phyloP scores from a whole-genome alignment of 2,888 invertebrate genomes.

The Andrena haemorrhoa region DNA sequence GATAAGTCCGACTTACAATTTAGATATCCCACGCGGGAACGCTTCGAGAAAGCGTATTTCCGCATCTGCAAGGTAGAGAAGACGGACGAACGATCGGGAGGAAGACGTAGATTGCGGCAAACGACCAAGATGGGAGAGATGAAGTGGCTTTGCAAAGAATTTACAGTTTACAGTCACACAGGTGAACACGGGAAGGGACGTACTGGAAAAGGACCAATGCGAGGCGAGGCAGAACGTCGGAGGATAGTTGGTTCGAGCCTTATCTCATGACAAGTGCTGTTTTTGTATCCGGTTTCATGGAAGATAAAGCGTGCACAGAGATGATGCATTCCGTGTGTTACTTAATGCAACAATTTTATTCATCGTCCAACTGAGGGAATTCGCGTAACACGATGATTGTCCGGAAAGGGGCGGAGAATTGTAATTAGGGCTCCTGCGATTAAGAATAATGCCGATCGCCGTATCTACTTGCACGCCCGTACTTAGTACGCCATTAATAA shows the following conservation, averaged over 20 bases:
- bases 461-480: conserved; percentile 23
- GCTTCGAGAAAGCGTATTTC: not conserved
- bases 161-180: conserved; percentile 9
- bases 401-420: conserved; percentile 43
- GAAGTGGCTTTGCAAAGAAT: conserved; percentile 8
- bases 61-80: not conserved
- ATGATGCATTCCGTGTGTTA: conserved; percentile 23
- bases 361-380: conserved; percentile 1
- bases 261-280: conserved; percentile 6
- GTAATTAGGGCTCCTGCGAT: conserved; percentile 32
- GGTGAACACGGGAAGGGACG: conserved; percentile 2
- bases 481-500: conserved; percentile 34
- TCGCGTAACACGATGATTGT: conserved; percentile 14
- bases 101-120: not conserved
- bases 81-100: not conserved
- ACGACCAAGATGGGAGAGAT: not conserved
- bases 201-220: not conserved
- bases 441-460: conserved; percentile 37
- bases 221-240: not conserved
- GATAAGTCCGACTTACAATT: conserved; percentile 39
- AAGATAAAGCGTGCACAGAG: conserved; percentile 15
- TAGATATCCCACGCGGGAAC: conserved; percentile 19
- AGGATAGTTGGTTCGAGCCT: not conserved
- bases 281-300: conserved; percentile 33
- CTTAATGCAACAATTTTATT: conserved; percentile 43